Conservation (phyloP, 2,113 vertebrate genomes). For the Mus pahari region DNA sequence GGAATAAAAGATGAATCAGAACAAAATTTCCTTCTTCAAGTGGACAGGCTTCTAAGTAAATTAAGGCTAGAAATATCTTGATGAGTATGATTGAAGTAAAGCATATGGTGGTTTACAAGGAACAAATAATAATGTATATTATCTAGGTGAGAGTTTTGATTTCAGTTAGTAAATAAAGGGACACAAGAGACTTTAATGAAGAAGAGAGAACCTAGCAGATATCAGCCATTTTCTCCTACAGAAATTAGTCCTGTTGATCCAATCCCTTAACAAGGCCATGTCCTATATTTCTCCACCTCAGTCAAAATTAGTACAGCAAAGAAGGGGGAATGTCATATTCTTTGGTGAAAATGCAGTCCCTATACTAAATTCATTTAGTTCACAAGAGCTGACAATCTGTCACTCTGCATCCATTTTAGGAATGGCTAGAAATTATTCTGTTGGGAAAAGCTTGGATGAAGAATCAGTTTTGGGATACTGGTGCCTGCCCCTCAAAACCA, state of each 20-base stretch:
- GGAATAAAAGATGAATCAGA: not conserved
- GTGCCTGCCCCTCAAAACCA: slow-evolving; percentile 79
- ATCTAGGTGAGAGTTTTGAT: not conserved
- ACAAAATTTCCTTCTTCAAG: not conserved
- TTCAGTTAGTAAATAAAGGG: not conserved
- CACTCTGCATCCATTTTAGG: slow-evolving; percentile 68
- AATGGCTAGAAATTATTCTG: slow-evolving; percentile 76
- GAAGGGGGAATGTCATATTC: not conserved
- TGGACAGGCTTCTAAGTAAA: not conserved
- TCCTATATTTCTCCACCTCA: not conserved
- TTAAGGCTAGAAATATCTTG: not conserved
- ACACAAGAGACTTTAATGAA: not conserved
- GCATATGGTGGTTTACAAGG: not conserved
- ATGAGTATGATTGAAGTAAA: not conserved
- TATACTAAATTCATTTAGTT: slow-evolving; percentile 63
- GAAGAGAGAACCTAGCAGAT: not conserved
- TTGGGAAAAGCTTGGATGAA: slow-evolving; percentile 77
- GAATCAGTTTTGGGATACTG: slow-evolving; percentile 82
- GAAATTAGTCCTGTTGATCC: not conserved
- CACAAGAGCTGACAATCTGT: slow-evolving; percentile 74
- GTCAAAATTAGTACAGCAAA: slow-evolving; percentile 7
- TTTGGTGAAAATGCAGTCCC: slow-evolving; percentile 36
- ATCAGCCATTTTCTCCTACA: not conserved
- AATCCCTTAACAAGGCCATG: not conserved
- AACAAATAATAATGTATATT: not conserved